A percentile compares a stretch with the other conserved stretches of the same genome.
phyloP scores from a whole-genome alignment of 2,113 vertebrate species.

The Himantopus leucocephalus region DNA sequence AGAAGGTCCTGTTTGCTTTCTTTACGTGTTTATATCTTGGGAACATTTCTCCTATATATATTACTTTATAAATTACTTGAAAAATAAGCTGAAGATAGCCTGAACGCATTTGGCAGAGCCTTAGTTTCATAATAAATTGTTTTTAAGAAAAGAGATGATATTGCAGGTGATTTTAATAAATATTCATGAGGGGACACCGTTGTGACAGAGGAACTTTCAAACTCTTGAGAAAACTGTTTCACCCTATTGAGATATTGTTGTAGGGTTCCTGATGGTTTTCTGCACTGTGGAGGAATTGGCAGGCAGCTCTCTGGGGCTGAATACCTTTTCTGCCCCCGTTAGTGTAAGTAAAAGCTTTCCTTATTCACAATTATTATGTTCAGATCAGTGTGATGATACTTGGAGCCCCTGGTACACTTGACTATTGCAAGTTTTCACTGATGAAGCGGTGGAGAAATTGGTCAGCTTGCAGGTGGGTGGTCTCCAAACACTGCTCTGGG shows the following conservation, averaged over 20 bases:
- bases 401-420: not conserved
- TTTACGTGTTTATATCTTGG: not conserved
- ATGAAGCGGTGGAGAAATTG: not conserved
- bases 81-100: not conserved
- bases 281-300: not conserved
- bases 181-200: not conserved
- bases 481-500: not conserved
- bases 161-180: not conserved
- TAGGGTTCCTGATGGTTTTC: not conserved
- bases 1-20: not conserved
- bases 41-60: not conserved
- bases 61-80: not conserved
- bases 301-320: not conserved
- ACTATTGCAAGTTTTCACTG: not conserved
- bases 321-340: not conserved
- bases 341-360: not conserved
- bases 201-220: not conserved
- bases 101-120: not conserved
- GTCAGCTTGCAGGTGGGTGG: not conserved
- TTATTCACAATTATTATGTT: not conserved
- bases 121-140: not conserved
- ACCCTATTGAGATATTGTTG: not conserved
- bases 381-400: rapidly evolving
- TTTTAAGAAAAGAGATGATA: not conserved
- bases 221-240: not conserved